Evolutionary conservation across 1,140 invertebrate genomes (phyloP).

Genomic region (Cydia splendana): DNA sequence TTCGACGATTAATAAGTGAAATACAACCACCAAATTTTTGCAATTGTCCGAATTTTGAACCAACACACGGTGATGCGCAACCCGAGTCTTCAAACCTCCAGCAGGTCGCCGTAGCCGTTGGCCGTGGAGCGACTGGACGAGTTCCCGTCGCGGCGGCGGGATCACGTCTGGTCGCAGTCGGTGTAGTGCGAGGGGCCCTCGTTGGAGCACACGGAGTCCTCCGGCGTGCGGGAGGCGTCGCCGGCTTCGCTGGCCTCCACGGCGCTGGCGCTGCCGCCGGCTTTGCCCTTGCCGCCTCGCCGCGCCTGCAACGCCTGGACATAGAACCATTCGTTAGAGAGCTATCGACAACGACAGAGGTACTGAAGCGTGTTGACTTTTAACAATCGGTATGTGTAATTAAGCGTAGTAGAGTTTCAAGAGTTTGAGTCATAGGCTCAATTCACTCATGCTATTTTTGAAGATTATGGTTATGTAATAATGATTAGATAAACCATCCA

Average conservation of each 20-base stretch:
- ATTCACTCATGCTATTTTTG: too few relatives aligned
- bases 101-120: background rate
- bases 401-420: too few relatives aligned
- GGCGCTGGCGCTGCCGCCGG: conserved; percentile 79
- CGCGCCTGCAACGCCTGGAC: conserved; percentile 80
- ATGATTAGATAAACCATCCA: too few relatives aligned
- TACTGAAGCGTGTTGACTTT: conserved; percentile 5
- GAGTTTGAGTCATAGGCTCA: too few relatives aligned
- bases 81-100: conserved; percentile 20
- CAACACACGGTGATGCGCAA: conserved; percentile 7
- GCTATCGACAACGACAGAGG: background rate
- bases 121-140: conserved; percentile 29
- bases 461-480: too few relatives aligned
- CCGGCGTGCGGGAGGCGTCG: conserved; percentile 84
- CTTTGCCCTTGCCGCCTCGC: conserved; percentile 77
- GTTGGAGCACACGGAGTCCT: conserved; percentile 87
- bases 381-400: background rate
- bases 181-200: conserved; percentile 83
- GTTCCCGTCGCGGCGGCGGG: conserved; percentile 21
- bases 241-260: conserved; percentile 82
- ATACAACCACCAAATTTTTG: background rate
- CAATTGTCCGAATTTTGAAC: conserved; percentile 4
- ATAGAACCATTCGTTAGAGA: conserved; percentile 13
- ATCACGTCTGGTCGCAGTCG: conserved; percentile 65
- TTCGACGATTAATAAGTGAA: background rate